phyloP scores from a whole-genome alignment of 2,113 vertebrate genomes.

The Tamias sibiricus region DNA sequence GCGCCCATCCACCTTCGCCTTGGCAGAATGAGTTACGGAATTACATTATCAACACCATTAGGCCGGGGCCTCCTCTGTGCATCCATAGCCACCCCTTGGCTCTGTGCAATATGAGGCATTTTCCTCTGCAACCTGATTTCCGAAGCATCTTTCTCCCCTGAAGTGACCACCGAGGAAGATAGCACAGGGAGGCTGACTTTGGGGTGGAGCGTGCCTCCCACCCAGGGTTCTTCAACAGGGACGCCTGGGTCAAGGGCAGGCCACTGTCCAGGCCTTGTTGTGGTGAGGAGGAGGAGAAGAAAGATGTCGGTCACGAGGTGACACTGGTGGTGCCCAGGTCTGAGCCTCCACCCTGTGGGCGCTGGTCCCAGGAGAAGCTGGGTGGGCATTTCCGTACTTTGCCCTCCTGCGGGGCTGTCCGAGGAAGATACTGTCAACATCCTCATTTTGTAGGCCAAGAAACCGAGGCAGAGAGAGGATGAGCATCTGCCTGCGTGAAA shows the following conservation, averaged over 20 bases:
- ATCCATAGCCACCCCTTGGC: background rate
- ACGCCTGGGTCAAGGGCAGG: too few species aligned
- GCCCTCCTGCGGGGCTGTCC: background rate
- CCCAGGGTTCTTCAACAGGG: background rate
- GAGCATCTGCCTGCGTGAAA: background rate
- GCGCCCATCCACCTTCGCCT: background rate
- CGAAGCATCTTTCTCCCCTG: background rate
- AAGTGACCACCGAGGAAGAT: background rate
- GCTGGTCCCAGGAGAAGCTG: fast-evolving
- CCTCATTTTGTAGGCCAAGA: background rate
- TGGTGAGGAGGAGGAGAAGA: fast-evolving
- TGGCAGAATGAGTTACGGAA: slow-evolving; percentile 70
- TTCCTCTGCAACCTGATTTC: slow-evolving; percentile 68
- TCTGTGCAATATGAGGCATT: background rate
- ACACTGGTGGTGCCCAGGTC: background rate
- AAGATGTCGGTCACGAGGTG: fast-evolving
- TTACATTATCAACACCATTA: slow-evolving; percentile 67
- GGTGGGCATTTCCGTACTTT: fast-evolving
- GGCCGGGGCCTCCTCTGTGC: background rate
- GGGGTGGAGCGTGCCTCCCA: fast-evolving
- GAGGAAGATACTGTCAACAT: background rate
- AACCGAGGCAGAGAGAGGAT: background rate
- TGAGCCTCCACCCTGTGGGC: fast-evolving
- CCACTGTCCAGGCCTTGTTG: fast-evolving
- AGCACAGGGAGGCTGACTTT: background rate